Conservation (phyloP, 2,113 vertebrate genomes). For the Damaliscus lunatus region DNA sequence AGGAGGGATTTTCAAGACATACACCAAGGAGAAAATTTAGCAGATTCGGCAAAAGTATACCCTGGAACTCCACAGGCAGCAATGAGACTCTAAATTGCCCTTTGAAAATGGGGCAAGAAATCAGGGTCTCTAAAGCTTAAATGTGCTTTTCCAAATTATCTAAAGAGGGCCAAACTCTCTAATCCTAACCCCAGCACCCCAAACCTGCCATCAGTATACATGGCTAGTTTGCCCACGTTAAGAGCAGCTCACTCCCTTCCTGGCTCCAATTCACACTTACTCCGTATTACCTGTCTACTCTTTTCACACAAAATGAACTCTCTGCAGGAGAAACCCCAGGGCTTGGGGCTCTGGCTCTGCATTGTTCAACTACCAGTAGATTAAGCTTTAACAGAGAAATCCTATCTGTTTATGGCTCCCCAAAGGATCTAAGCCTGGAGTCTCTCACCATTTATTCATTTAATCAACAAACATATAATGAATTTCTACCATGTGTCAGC, state of each 20-base stretch:
- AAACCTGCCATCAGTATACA: not conserved
- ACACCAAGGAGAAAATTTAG: not conserved
- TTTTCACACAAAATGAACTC: slow-evolving; percentile 13
- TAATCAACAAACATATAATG: slow-evolving; percentile 23
- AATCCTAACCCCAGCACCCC: not conserved
- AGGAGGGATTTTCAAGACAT: not conserved
- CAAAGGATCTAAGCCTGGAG: not conserved
- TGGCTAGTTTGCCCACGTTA: not conserved
- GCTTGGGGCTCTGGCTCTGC: not conserved
- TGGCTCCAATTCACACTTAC: not conserved
- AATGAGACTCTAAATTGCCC: slow-evolving; percentile 18
- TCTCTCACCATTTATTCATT: slow-evolving; percentile 10
- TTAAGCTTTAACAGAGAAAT: not conserved
- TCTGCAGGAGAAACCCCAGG: not conserved
- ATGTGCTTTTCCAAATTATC: not conserved
- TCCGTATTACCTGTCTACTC: not conserved
- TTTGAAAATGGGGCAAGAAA: not conserved
- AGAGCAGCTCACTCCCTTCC: not conserved
- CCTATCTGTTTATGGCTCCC: not conserved
- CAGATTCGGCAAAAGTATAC: not conserved
- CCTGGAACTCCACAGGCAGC: not conserved
- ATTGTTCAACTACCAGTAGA: not conserved
- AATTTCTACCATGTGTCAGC: not conserved
- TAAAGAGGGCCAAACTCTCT: not conserved
- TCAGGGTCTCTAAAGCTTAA: not conserved